Base-by-base conservation (phyloP, 2,888 invertebrate genomes). In the Oxystoma pomonae region DNA sequence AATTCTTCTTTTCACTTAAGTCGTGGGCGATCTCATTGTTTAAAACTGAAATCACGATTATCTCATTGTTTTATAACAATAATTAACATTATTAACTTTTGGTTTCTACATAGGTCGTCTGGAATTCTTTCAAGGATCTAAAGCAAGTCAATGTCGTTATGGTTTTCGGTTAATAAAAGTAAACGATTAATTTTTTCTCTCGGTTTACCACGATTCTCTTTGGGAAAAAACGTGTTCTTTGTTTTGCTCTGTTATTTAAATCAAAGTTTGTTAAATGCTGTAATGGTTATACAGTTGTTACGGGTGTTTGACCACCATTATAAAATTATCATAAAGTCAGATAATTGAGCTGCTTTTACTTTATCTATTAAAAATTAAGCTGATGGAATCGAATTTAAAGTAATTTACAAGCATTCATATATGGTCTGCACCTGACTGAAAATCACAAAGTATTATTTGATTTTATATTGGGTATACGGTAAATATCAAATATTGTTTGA, bases 131-230 rank as follows among this genome's bases (percentile, higher is more conserved):
- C 53, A 53, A 53, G 53, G 53, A 17, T 19, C 53, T 53, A 17
- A 53, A 53, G 7, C 5, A 19, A 53, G 19, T 53, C 53, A 53
- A 53, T 17, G 53, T 53, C 53, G 53, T 53, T 53, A 53, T 53
- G 53, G 17, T 53, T 19, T 53, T 16, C n/a, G 53, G 53, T 35
- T 35, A 35, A 53, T 57, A 20, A 18, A 62, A 65, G 9, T 53
- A 16, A n/a, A 19, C 53, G 53, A 53, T 53, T 53, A 53, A 53
- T n/a, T 62, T 35, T 35, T 35, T 35, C 12, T 12, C 12, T 35
- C 3, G 35, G 35, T 35, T 35, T 35, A 35, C 3, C 12, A 12
- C 35, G 35, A 35, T 35, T 35, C 12, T 35, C 5, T 35, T 35
- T 35, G 35, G 35, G 12, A 35, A 35, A 35, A 35, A 12, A 35